Conservation (phyloP, 2,113 vertebrate species). For the Ptychochromis oligacanthus region DNA sequence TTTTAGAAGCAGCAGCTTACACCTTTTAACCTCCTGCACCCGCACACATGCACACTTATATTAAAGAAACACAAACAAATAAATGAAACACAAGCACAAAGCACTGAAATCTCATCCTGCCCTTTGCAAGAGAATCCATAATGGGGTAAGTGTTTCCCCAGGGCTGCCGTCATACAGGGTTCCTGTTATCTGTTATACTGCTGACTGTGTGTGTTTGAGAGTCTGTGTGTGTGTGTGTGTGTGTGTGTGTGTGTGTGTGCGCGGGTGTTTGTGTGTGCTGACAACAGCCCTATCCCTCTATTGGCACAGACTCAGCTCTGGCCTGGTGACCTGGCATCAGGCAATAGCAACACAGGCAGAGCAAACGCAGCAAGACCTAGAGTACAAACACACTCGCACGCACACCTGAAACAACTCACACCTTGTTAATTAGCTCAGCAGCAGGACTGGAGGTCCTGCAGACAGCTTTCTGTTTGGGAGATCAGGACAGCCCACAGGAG, state of each 20-base stretch:
- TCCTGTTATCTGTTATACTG: conserved; percentile 54
- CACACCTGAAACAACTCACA: conserved; percentile 40
- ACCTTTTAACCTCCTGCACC: not conserved
- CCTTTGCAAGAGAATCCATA: conserved; percentile 31
- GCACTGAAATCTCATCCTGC: conserved; percentile 3
- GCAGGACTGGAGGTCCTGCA: conserved; percentile 38
- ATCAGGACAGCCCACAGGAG: conserved; percentile 6
- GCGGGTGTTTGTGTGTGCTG: conserved; percentile 14
- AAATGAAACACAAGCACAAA: not conserved
- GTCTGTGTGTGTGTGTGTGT: not conserved
- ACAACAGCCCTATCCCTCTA: conserved; percentile 39
- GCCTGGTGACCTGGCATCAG: conserved; percentile 47
- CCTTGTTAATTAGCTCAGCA: conserved; percentile 75
- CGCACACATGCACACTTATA: not conserved
- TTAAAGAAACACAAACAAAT: not conserved
- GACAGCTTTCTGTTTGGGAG: conserved; percentile 45
- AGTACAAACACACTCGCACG: fast-evolving
- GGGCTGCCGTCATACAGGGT: conserved; percentile 18
- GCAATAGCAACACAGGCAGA: not conserved
- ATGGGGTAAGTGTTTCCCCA: conserved; percentile 33
- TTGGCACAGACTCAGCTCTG: conserved; percentile 44
- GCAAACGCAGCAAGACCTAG: conserved; percentile 7
- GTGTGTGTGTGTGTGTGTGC: not conserved
- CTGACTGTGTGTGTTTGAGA: conserved; percentile 31
- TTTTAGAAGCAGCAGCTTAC: not conserved